phyloP scores from a whole-genome alignment of 2,797 vertebrate species.

The Rhinatrema bivittatum region DNA sequence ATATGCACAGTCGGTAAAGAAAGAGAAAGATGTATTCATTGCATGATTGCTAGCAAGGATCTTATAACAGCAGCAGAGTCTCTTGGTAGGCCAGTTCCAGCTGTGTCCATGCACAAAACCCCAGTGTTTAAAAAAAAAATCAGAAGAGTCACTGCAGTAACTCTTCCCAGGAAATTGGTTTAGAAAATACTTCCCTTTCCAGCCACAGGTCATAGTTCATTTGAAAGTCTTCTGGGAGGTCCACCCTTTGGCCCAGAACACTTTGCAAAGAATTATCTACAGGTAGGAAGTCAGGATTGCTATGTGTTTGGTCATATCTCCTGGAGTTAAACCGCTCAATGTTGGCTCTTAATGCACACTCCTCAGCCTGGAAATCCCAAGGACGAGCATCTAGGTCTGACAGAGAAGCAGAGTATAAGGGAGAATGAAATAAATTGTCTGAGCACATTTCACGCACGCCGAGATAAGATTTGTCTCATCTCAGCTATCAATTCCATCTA shows the following conservation, averaged over 20 bases:
- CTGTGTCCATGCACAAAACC: too few species aligned
- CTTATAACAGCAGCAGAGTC: too few species aligned
- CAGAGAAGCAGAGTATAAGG: not conserved
- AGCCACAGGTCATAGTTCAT: constrained; percentile 84
- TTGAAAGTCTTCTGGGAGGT: constrained; percentile 76
- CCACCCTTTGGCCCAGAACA: constrained; percentile 70
- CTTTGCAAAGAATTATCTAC: constrained; percentile 82
- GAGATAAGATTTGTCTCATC: too few species aligned
- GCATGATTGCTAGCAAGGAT: too few species aligned
- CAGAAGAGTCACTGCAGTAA: constrained; percentile 65
- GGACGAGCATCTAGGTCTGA: constrained; percentile 67
- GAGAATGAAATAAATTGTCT: not conserved
- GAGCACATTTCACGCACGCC: too few species aligned
- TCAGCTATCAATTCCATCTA: too few species aligned
- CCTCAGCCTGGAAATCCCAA: constrained; percentile 73
- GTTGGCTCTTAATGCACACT: constrained; percentile 65
- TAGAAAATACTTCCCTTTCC: constrained; percentile 75
- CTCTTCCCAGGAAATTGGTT: constrained; percentile 80
- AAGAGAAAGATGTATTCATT: too few species aligned
- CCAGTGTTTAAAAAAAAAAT: too few species aligned
- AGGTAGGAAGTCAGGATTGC: constrained; percentile 70
- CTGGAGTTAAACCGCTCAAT: constrained; percentile 78
- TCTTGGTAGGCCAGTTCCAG: too few species aligned
- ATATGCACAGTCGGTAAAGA: too few species aligned
- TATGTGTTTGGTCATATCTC: constrained; percentile 64